Evolutionary conservation across 2,888 invertebrate species (phyloP), one percentile per base, ranked within the genome.

Genomic region (Magallana nippona): DNA sequence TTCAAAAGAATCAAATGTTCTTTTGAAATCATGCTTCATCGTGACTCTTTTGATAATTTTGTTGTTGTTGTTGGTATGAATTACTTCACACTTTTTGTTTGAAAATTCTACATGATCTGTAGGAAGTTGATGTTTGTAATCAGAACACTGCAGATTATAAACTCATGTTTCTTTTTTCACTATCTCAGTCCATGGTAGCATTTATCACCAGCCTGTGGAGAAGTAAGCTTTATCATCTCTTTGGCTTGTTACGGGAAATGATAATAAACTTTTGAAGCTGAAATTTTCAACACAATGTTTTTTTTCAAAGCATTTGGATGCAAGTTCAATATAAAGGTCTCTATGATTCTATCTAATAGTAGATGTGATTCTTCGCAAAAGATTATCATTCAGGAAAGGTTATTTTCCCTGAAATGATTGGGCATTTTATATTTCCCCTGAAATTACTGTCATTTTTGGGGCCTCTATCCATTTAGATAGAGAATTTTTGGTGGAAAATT

Each of bases 251-350:
- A 71, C 22, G 32, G 71, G 71, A 71, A 71, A 27, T 71, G 71
- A 71, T 71, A 71, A 71, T 71, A 32, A 71, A 71, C 71, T 71
- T 71, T 71, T 71, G 71, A 71, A 71, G 71, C 71, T 71, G 27
- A 71, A 71, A 71, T 71, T 22, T 32, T 71, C 32, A 71, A 71
- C 71, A 71, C 71, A 71, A 71, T 71, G 15, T 71, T 71, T 71
- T 71, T 71, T 22, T 15, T 44, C 22, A 71, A 71, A 71, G 22
- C 22, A 71, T 71, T 44, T 32, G 32, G 27, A 71, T 71, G 15
- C 32, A 71, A 71, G 32, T 71, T 71, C 22, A 27, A 71, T 71
- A 71, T 27, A 0, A 10, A 22, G 27, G 27, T 27, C 15, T 60
- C 60, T 1, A 1, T 60, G n/a, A 3, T n/a, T n/a, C 60, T n/a